Evolutionary conservation across 1,140 invertebrate genomes (phyloP), one percentile per base, ranked within the genome.

Genomic region (Panagrolaimus sp.): DNA sequence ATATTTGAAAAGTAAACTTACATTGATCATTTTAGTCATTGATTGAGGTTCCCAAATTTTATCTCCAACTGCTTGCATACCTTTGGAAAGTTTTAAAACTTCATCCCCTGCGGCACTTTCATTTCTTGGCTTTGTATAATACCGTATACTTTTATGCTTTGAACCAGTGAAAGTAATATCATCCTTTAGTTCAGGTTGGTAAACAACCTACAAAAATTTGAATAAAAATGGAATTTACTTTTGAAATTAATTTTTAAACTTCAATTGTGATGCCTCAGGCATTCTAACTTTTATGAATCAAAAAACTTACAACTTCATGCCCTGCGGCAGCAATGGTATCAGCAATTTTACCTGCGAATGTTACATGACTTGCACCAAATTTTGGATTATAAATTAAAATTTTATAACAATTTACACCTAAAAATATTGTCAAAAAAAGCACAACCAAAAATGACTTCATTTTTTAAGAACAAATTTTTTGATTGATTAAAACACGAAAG

Each of bases 251-350:
- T 24, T 9, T 9, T 65, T 17, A 47, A 28, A 15, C 24, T 46
- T 47, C n/a, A 44, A 44, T 43, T 8, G 17, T 63, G 6, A 64
- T 43, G 1, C 7, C 32, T 38, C 32, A 38, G 32, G 32, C 2
- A 38, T 38, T 38, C n/a, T n/a, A n/a, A n/a, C n/a, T n/a, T n/a
- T n/a, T n/a, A n/a, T n/a, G n/a, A n/a, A n/a, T 46, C n/a, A 67
- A 1, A 21, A 32, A 14, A 64, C 66, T 21, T 68, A 68, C 66
- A 38, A 62, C 66, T 55, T 68, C 66, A 68, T 68, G 66, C 8
- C 66, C 66, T 10, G 66, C 66, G n/a, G 12, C 45, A 43, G 15
- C 45, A 15, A 21, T n/a, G 64, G 28, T 52, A 68, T 68, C 66
- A n/a, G 55, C 55, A 10, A 65, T 15, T 69, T 66, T 68, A 6